Percentiles rank a stretch among this genome's conserved stretches.
phyloP scores from a whole-genome alignment of 2,113 vertebrate species.

The Casuarius casuarius region DNA sequence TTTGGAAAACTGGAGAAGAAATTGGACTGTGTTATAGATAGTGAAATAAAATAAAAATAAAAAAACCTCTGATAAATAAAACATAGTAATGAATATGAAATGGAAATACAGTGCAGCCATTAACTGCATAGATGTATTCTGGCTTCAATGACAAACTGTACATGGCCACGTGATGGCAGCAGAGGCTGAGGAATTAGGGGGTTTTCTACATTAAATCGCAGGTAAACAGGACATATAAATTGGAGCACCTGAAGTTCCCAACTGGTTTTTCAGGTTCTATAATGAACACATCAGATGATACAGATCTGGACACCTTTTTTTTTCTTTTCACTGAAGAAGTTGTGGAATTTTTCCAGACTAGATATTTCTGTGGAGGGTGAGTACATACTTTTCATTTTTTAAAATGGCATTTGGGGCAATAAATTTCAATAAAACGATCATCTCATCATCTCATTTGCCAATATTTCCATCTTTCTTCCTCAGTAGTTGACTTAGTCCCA shows the following conservation, averaged over 20 bases:
- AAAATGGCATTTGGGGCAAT: neutral
- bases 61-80: neutral
- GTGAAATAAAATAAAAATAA: too few relatives aligned
- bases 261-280: neutral
- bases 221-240: neutral
- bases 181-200: neutral
- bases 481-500: neutral
- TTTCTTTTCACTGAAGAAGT: neutral
- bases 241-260: neutral
- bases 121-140: neutral
- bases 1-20: neutral
- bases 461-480: neutral
- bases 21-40: neutral
- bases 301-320: neutral
- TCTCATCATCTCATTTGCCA: neutral
- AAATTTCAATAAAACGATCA: neutral
- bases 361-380: neutral
- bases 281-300: neutral
- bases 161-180: constrained; percentile 50
- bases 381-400: neutral
- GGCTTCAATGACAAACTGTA: neutral
- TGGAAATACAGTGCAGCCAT: neutral
- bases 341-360: neutral
- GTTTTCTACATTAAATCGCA: neutral
- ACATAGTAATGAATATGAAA: neutral